Conservation (phyloP, 92 coral and sea anemone genomes). For the Epizoanthus illoricatus region DNA sequence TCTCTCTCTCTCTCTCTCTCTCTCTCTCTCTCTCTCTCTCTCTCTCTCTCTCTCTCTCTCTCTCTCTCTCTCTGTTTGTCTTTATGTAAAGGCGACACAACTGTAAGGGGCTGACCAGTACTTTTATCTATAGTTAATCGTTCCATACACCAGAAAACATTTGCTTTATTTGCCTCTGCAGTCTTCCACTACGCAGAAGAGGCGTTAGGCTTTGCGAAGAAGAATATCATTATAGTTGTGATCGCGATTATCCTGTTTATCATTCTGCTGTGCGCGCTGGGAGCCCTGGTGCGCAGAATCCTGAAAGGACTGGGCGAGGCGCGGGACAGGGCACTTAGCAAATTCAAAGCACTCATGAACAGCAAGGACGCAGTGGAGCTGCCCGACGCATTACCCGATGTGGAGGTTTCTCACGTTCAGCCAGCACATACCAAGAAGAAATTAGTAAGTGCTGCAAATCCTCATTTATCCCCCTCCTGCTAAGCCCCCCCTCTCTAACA, state of each 20-base stretch:
- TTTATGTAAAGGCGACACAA: background rate
- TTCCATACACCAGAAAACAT: background rate
- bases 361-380: slow-evolving; percentile 66
- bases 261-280: slow-evolving; percentile 48
- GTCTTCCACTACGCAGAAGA: slow-evolving; percentile 33
- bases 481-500: background rate
- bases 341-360: slow-evolving; percentile 59
- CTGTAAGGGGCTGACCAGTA: background rate
- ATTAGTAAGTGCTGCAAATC: slow-evolving; percentile 53
- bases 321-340: slow-evolving; percentile 69
- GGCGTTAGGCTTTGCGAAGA: slow-evolving; percentile 35
- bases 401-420: slow-evolving; percentile 71
- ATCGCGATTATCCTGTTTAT: slow-evolving; percentile 53
- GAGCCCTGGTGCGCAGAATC: slow-evolving; percentile 52
- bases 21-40: no score
- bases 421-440: slow-evolving; percentile 65
- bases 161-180: background rate
- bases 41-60: no score
- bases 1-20: no score
- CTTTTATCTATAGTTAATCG: background rate
- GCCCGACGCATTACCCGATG: slow-evolving; percentile 73
- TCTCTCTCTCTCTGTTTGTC: no score
- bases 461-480: background rate
- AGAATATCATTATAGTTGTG: slow-evolving; percentile 66
- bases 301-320: slow-evolving; percentile 66